A percentile compares a stretch with the other conserved stretches of the same genome.
Evolutionary conservation across 2,888 invertebrate species (phyloP).

Genomic region (Leptarthrus brevirostris): DNA sequence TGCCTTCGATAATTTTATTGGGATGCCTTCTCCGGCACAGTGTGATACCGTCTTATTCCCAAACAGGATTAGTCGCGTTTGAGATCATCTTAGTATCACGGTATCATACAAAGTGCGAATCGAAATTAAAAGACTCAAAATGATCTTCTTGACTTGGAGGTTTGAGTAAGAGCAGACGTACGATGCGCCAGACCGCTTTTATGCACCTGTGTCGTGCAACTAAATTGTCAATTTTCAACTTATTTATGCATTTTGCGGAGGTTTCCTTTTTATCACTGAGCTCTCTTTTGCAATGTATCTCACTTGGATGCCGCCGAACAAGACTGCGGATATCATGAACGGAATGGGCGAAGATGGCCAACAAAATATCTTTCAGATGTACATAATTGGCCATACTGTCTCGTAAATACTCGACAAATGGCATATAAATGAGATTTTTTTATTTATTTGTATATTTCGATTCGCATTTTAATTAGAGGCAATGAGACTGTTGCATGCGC

Average conservation of each 20-base stretch:
- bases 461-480: conserved; percentile 53
- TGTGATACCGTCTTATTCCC: conserved; percentile 4
- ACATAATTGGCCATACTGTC: conserved; percentile 50
- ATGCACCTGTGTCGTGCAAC: conserved; percentile 49
- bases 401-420: conserved; percentile 47
- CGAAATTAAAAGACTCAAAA: conserved; percentile 44
- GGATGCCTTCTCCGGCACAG: conserved; percentile 11
- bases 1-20: conserved; percentile 28
- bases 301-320: background rate
- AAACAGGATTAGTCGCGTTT: background rate
- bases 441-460: conserved; percentile 51
- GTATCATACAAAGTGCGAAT: conserved; percentile 45
- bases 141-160: conserved; percentile 15
- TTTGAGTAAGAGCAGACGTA: too few relatives aligned
- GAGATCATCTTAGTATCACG: background rate
- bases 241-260: conserved; percentile 47
- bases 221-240: conserved; percentile 44
- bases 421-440: conserved; percentile 49
- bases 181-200: conserved; percentile 30
- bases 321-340: background rate
- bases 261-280: conserved; percentile 21
- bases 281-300: conserved; percentile 21
- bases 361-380: conserved; percentile 33
- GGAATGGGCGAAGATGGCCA: conserved; percentile 33
- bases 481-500: conserved; percentile 45